phyloP scores from a whole-genome alignment of 2,113 vertebrate genomes.

The Rattus rattus region DNA sequence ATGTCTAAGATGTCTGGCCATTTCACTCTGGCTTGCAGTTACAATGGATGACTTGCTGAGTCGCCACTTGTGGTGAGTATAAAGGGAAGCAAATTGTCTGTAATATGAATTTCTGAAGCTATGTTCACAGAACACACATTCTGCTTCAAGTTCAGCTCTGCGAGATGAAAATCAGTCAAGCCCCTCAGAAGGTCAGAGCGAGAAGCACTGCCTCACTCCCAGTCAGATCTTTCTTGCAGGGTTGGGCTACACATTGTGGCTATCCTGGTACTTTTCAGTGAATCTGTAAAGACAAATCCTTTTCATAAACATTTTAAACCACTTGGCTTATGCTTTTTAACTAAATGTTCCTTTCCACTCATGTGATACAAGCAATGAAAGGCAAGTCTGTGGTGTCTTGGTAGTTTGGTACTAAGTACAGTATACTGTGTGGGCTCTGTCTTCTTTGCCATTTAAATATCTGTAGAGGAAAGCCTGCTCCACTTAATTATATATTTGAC shows the following conservation, averaged over 20 bases:
- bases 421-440: not conserved
- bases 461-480: not conserved
- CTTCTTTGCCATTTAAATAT: not conserved
- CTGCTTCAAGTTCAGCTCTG: not conserved
- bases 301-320: not conserved
- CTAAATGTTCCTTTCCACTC: not conserved
- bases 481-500: constrained; percentile 1
- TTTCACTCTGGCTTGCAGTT: not conserved
- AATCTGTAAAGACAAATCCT: not conserved
- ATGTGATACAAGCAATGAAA: not conserved
- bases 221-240: not conserved
- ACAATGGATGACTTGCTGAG: not conserved
- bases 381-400: not conserved
- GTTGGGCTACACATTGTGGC: not conserved
- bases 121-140: not conserved
- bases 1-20: not conserved
- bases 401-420: not conserved
- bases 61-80: not conserved
- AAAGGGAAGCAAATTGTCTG: not conserved
- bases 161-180: not conserved
- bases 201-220: not conserved
- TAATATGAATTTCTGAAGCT: not conserved
- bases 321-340: not conserved
- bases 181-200: not conserved
- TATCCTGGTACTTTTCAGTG: not conserved